Evolutionary conservation across 92 coral and sea anemone genomes (phyloP), one percentile per base, ranked within the genome.

Genomic region (Zoanthus solanderi): DNA sequence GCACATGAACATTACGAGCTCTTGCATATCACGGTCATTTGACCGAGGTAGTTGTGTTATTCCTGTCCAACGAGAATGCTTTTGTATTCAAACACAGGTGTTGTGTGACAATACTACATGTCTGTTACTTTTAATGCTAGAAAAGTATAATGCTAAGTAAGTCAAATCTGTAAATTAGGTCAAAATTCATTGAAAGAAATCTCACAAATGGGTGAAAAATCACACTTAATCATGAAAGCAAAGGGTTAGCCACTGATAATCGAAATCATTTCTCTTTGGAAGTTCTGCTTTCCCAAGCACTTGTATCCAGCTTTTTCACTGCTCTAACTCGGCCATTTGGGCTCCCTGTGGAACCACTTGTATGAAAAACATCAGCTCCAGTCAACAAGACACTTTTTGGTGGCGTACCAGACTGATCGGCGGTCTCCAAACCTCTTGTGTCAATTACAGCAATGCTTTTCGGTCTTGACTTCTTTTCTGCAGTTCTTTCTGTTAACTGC

Each of bases 241-340:
- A 50, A 50, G 8, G 8, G 2, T 34, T 1, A 34, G 42, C 42
- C 42, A 50, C 2, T 0, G 2, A 50, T 50, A 7, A 50, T 7
- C 12, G 0, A 47, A 2, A 28, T 77, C 82, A 81, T 37, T 81
- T 65, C 31, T 61, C 65, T 50, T 81, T 66, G 18, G 85, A 65
- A 14, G 74, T 45, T 46, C 85, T 81, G 44, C 23, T 81, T 29
- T 81, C 85, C 85, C 85, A 81, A 11, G 50, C 63, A 18, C 85
- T 81, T 23, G 85, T 81, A 81, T 81, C 74, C 28, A 81, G 61
- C 46, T 81, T 81, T 30, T 66, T 52, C 23, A 81, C 85, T 7
- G 75, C 52, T 47, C 85, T 81, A 65, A 65, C 58, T 2, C 65
- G 16, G 5, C 85, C 28, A 45, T 5, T 68, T n/a, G 56, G 54